Evolutionary conservation across 2,113 vertebrate genomes (phyloP).

Genomic region (Cyrtonyx montezumae): DNA sequence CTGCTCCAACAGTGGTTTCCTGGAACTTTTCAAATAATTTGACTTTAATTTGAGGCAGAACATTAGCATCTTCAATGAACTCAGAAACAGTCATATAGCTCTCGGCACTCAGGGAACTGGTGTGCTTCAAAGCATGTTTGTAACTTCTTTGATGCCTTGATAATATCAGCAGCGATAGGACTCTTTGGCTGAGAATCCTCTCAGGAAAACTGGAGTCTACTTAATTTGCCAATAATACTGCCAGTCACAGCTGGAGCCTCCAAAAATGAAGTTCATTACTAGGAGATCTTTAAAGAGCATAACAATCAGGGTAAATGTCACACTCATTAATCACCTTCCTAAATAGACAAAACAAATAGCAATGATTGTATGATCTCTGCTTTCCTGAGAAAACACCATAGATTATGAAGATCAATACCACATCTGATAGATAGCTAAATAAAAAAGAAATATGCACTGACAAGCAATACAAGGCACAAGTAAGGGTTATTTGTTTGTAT

Average conservation of each 20-base stretch:
- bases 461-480: background rate
- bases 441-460: background rate
- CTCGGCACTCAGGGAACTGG: background rate
- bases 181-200: slow-evolving; percentile 4
- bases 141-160: background rate
- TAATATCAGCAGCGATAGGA: background rate
- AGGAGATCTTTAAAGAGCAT: slow-evolving; percentile 59
- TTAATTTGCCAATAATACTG: slow-evolving; percentile 6
- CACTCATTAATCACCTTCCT: slow-evolving; percentile 64
- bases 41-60: slow-evolving; percentile 48
- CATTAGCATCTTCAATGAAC: slow-evolving; percentile 11
- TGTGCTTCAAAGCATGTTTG: slow-evolving; percentile 16
- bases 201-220: slow-evolving; percentile 7
- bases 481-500: background rate
- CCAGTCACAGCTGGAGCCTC: slow-evolving; percentile 25
- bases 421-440: slow-evolving; percentile 25
- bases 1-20: slow-evolving; percentile 19
- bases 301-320: slow-evolving; percentile 72
- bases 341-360: slow-evolving; percentile 51
- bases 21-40: slow-evolving; percentile 48
- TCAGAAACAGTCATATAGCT: background rate
- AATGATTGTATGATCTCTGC: slow-evolving; percentile 46
- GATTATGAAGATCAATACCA: background rate
- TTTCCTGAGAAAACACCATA: slow-evolving; percentile 48
- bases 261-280: slow-evolving; percentile 34